These are phyloP conservation scores for Crocuta crocuta DNA, from an alignment of 2,113 vertebrate genomes.

Conservation along the genomic window DNA sequence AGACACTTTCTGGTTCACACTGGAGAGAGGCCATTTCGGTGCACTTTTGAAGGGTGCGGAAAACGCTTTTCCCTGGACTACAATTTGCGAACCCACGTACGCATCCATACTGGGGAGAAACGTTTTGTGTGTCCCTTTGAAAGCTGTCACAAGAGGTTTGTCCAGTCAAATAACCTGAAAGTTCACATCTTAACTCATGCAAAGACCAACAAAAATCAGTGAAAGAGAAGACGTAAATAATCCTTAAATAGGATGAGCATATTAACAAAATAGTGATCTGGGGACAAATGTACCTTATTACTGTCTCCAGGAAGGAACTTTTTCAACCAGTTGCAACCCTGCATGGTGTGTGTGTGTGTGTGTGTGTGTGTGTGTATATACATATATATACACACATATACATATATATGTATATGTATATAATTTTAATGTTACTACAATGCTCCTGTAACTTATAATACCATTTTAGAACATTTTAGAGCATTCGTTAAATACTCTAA, in stretches of 20 bases:
- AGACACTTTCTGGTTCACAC: constrained; percentile 96
- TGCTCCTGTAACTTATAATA: background rate
- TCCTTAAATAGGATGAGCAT: constrained; percentile 79
- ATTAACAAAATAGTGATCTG: constrained; percentile 85
- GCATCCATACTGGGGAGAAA: constrained; percentile 97
- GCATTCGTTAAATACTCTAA: background rate
- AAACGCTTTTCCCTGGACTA: constrained; percentile 98
- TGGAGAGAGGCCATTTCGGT: constrained; percentile 96
- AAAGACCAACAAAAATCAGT: constrained; percentile 93
- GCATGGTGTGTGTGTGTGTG: constrained; percentile 70
- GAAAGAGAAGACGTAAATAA: constrained; percentile 82
- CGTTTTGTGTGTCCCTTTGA: constrained; percentile 95
- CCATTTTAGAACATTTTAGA: background rate
- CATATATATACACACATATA: too few relatives aligned
- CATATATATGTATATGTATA: too few relatives aligned
- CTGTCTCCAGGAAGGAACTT: constrained; percentile 89
- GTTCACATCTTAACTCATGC: constrained; percentile 95
- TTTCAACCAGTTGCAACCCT: constrained; percentile 82
- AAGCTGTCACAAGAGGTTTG: constrained; percentile 95
- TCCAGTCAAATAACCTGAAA: constrained; percentile 97
- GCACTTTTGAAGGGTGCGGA: constrained; percentile 96
- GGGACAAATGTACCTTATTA: constrained; percentile 85
- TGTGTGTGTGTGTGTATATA: too few relatives aligned
- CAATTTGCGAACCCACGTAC: constrained; percentile 97
- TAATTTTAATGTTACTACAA: background rate